Conservation (phyloP, 2,888 invertebrate genomes). For the Rhogogaster chlorosoma region DNA sequence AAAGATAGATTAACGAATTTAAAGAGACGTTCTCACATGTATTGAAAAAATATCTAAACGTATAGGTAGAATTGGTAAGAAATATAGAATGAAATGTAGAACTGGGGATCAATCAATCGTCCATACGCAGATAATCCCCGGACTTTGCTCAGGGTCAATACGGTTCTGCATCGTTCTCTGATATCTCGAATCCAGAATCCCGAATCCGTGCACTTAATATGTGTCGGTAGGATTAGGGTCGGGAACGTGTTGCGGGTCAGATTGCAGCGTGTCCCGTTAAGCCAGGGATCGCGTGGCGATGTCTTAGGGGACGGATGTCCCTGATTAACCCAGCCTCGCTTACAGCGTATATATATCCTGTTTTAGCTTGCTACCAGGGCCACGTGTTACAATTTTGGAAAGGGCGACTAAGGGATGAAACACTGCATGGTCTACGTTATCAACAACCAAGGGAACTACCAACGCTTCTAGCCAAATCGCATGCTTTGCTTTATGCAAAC, state of each 20-base stretch:
- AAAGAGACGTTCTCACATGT: too few relatives aligned
- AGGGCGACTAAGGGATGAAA: conserved; percentile 16
- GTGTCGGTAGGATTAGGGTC: conserved; percentile 71
- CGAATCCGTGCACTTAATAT: conserved; percentile 73
- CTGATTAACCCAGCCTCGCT: conserved; percentile 66
- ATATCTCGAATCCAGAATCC: conserved; percentile 54
- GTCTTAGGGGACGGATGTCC: conserved; percentile 73
- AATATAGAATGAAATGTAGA: not conserved
- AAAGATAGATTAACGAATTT: too few relatives aligned
- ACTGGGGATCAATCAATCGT: not conserved
- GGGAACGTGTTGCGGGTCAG: conserved; percentile 68
- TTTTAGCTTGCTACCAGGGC: not conserved
- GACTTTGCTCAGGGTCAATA: conserved; percentile 20
- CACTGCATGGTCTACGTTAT: not conserved
- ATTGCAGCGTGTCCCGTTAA: conserved; percentile 69
- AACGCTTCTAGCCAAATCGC: conserved; percentile 2
- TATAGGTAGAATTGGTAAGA: too few relatives aligned
- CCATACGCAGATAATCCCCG: not conserved
- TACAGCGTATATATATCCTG: not conserved
- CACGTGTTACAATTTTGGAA: conserved; percentile 17
- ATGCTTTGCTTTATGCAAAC: conserved; percentile 13
- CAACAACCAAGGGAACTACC: not conserved
- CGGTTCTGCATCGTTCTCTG: conserved; percentile 19
- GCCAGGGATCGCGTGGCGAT: conserved; percentile 72
- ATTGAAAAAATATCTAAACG: too few relatives aligned